A percentile compares a stretch with the other conserved stretches of the same genome.
phyloP scores from a whole-genome alignment of 2,797 vertebrate genomes.

The Cuculus canorus region DNA sequence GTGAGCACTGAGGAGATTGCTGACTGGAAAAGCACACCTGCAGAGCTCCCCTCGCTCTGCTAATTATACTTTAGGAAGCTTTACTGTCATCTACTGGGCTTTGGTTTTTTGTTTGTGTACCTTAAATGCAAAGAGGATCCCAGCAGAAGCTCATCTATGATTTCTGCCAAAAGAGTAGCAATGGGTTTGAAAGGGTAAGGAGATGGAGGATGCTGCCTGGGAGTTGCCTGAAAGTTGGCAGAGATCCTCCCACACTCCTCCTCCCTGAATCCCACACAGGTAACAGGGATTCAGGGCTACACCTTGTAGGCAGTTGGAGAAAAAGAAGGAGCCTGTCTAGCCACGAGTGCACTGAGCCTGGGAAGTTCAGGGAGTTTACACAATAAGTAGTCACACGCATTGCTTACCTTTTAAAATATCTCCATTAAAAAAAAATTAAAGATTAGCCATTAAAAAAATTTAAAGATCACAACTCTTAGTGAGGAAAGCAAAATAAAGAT shows the following conservation, averaged over 20 bases:
- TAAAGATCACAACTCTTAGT: neutral
- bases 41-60: neutral
- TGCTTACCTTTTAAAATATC: neutral
- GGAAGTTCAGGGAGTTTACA: neutral
- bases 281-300: neutral
- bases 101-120: neutral
- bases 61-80: neutral
- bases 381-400: neutral
- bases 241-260: neutral
- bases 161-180: neutral
- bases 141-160: neutral
- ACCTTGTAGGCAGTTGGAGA: neutral
- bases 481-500: neutral
- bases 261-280: neutral
- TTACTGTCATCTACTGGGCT: neutral
- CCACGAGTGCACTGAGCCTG: neutral
- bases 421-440: neutral
- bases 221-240: neutral
- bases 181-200: neutral
- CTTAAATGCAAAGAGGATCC: neutral
- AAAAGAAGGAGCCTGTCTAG: neutral
- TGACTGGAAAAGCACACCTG: neutral
- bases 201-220: neutral
- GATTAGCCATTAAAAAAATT: neutral
- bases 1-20: neutral